A percentile compares a stretch with the other conserved stretches of the same genome.
Evolutionary conservation across 2,888 invertebrate genomes (phyloP).

Genomic region (Elegia similella): DNA sequence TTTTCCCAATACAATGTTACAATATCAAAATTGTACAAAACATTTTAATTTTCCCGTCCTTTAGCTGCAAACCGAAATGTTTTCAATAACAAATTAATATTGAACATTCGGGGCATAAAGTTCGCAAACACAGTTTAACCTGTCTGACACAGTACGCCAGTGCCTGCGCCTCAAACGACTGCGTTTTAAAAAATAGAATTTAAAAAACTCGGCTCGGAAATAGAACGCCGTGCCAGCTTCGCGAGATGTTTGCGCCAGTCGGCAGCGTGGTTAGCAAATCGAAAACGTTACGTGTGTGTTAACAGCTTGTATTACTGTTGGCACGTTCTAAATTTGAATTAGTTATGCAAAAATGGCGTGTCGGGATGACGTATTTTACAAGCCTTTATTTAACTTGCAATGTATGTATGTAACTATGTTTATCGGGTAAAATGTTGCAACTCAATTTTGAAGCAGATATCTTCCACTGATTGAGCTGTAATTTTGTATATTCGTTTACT

Average conservation of each 20-base stretch:
- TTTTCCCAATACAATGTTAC: not conserved
- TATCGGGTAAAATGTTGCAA: no score
- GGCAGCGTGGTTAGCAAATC: conserved; percentile 9
- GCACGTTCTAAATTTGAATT: conserved; percentile 1
- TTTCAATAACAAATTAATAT: not conserved
- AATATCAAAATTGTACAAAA: not conserved
- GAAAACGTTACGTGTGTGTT: conserved; percentile 13
- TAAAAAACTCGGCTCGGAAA: conserved; percentile 50
- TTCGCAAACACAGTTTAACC: conserved; percentile 4
- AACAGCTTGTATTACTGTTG: conserved; percentile 5
- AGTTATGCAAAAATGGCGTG: not conserved
- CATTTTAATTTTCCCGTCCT: not conserved
- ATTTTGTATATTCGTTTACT: no score
- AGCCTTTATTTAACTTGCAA: no score
- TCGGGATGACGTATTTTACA: no score
- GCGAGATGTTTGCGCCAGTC: conserved; percentile 13
- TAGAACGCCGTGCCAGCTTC: conserved; percentile 39
- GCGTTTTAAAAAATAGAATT: conserved; percentile 27
- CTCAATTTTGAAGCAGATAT: no score
- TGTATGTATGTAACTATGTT: no score
- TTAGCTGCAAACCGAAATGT: not conserved
- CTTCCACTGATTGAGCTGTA: no score
- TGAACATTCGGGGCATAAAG: conserved; percentile 2
- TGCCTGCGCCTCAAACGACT: not conserved
- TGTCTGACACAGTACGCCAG: not conserved